Evolutionary conservation across 2,113 vertebrate species (phyloP).

Genomic region (Rhineura floridana): DNA sequence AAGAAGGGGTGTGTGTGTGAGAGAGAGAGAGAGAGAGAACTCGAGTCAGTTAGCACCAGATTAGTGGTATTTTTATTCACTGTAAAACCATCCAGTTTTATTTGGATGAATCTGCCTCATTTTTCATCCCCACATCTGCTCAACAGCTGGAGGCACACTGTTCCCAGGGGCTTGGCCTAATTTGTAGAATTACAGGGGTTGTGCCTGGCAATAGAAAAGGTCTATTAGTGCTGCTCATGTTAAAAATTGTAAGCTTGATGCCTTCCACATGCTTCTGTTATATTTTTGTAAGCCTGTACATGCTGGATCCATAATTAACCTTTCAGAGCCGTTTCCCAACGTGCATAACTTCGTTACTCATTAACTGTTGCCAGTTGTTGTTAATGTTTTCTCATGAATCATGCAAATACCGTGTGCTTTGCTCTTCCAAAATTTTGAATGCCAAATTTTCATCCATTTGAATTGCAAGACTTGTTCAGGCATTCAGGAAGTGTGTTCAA

Average conservation of each 20-base stretch:
- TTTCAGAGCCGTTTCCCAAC: constrained; percentile 57
- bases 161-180: constrained; percentile 76
- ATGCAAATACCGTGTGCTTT: not conserved
- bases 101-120: constrained; percentile 57
- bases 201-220: constrained; percentile 71
- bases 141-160: constrained; percentile 73
- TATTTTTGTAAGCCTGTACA: constrained; percentile 47
- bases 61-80: constrained; percentile 54
- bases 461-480: not conserved
- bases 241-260: constrained; percentile 73
- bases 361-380: constrained; percentile 19
- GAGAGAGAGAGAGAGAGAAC: not conserved
- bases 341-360: constrained; percentile 26
- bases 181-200: constrained; percentile 77
- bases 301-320: constrained; percentile 63
- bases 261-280: constrained; percentile 77
- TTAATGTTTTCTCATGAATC: not conserved
- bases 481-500: not conserved
- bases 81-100: constrained; percentile 48
- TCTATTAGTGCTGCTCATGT: constrained; percentile 75
- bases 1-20: not conserved
- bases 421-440: not conserved
- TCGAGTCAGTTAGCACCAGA: constrained; percentile 30
- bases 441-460: not conserved
- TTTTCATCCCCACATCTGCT: constrained; percentile 68